phyloP scores from a whole-genome alignment of 2,113 vertebrate genomes.

The Halcyon senegalensis region DNA sequence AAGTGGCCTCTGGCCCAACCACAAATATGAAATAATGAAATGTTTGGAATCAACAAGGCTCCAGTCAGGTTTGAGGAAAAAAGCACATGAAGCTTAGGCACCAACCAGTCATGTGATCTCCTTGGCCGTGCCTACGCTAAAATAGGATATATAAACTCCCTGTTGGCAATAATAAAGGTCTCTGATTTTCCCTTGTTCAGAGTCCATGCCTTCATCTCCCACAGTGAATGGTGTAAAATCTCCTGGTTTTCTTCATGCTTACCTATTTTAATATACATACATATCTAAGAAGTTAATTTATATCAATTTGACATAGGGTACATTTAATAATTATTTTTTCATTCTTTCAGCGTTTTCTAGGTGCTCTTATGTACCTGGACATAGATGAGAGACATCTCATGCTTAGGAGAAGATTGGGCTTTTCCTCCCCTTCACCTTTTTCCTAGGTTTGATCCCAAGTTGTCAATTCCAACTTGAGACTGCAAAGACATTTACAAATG shows the following conservation, averaged over 20 bases:
- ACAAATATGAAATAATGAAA: too few species aligned
- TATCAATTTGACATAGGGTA: neutral
- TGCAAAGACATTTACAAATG: neutral
- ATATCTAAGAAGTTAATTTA: neutral
- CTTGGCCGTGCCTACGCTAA: too few species aligned
- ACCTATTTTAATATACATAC: neutral
- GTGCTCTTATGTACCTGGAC: neutral
- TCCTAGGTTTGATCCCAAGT: neutral
- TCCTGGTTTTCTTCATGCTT: neutral
- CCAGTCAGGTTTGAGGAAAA: too few species aligned
- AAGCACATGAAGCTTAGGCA: too few species aligned
- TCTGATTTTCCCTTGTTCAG: too few species aligned
- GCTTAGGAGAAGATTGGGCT: neutral
- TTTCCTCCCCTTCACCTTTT: neutral
- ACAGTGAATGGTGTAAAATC: neutral
- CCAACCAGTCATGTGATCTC: too few species aligned
- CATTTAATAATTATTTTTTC: neutral
- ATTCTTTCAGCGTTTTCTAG: neutral
- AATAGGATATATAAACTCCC: too few species aligned
- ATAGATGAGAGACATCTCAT: neutral
- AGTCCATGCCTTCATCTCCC: too few species aligned
- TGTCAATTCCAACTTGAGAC: neutral
- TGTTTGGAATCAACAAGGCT: too few species aligned
- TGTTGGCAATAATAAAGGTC: too few species aligned
- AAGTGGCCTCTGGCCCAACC: too few species aligned